Evolutionary conservation across 2,888 invertebrate species (phyloP).

Genomic region (Drosophila seclusa): DNA sequence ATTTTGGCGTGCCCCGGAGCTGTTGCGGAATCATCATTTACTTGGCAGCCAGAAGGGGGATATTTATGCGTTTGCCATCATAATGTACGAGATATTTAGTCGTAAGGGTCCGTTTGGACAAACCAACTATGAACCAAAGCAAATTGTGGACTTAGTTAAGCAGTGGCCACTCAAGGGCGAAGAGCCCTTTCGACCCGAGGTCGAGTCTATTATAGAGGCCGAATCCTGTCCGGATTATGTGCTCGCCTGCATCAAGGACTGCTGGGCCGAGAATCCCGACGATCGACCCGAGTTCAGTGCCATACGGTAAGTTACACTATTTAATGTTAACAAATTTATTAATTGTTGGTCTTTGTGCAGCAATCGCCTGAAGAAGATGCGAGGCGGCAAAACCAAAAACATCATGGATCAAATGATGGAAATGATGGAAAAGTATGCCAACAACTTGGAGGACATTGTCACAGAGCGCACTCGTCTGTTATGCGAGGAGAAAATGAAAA

Average conservation of each 20-base stretch:
- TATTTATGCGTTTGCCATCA: conserved; percentile 98
- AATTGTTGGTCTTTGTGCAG: conserved; percentile 47
- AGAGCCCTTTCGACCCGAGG: conserved; percentile 92
- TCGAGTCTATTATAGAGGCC: conserved; percentile 89
- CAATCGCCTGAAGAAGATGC: conserved; percentile 93
- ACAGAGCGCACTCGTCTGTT: conserved; percentile 95
- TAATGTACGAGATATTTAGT: conserved; percentile 96
- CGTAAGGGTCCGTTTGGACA: conserved; percentile 95
- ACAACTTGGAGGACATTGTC: conserved; percentile 97
- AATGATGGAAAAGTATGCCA: conserved; percentile 98
- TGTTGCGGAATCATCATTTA: conserved; percentile 90
- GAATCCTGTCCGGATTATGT: conserved; percentile 93
- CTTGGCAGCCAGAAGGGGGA: conserved; percentile 96
- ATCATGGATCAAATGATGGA: conserved; percentile 99
- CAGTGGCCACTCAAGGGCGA: conserved; percentile 88
- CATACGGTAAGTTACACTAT: conserved; percentile 86
- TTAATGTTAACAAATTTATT: rapidly evolving
- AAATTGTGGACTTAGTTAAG: conserved; percentile 94
- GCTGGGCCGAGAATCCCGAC: conserved; percentile 95
- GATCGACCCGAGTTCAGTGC: conserved; percentile 93
- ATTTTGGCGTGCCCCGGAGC: conserved; percentile 98
- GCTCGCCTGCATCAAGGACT: conserved; percentile 92
- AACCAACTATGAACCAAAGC: conserved; percentile 93
- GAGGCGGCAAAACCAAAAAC: conserved; percentile 93
- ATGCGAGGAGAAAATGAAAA: conserved; percentile 96